Evolutionary conservation across 2,113 vertebrate species (phyloP).

Genomic region (Crotophaga sulcirostris): DNA sequence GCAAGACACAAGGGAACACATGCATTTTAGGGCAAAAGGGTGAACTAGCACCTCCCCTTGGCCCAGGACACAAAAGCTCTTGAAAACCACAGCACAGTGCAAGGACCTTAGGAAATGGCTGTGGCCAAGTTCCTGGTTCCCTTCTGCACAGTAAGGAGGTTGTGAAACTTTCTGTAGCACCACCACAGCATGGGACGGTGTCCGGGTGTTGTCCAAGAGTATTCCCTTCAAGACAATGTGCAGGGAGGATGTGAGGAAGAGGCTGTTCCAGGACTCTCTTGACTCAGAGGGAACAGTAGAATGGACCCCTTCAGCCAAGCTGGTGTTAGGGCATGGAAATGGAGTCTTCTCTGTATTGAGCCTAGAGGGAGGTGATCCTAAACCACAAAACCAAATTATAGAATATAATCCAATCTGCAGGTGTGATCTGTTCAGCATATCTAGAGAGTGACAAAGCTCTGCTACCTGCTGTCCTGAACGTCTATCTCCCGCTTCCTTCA

Average conservation of each 20-base stretch:
- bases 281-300: neutral
- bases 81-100: neutral
- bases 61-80: constrained; percentile 1
- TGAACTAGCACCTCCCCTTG: neutral
- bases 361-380: neutral
- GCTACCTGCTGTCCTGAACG: neutral
- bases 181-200: constrained; percentile 13
- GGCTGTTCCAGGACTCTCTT: neutral
- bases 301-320: neutral
- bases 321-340: neutral
- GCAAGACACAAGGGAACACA: neutral
- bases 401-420: neutral
- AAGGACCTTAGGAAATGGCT: constrained; percentile 1
- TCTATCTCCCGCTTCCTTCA: neutral
- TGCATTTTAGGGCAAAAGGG: neutral
- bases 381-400: neutral
- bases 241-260: constrained; percentile 2
- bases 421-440: neutral
- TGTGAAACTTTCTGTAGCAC: constrained; percentile 16
- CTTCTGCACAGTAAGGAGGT: constrained; percentile 13
- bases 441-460: neutral
- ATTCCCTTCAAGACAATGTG: neutral
- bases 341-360: neutral
- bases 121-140: neutral
- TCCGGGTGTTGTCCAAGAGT: neutral